Base-by-base conservation (phyloP, 2,113 vertebrate genomes). In the Hippocampus comes region DNA sequence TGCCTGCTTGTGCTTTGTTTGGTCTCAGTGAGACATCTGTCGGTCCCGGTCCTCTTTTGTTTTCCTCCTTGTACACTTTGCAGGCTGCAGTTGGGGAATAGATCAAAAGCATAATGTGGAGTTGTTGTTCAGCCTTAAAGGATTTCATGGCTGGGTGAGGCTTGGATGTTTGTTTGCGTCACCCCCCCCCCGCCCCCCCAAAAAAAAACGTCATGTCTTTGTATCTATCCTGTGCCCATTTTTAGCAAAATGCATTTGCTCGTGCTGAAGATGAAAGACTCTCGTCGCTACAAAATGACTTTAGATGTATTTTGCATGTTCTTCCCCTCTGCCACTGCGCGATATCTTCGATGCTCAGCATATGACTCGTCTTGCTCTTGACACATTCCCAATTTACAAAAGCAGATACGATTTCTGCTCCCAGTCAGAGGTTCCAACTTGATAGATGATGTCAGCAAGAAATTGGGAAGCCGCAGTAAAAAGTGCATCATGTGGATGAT, bases 41-140 rank as follows among this genome's bases (percentile, higher is more conserved):
- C 85, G 79, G 88, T 88, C 84, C 84, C 75, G 75, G 80, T 88
- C 79, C 83, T 86, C 86, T 87, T 88, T 89, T 89, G 86, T 91
- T 90, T 90, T 90, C 82, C 86, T 88, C 88, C 72, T 74, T 87
- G 82, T 88, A 86, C 87, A 85, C 83, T 89, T 89, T 87, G 82
- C 86, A 82, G 82, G 78, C 83, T 90, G 89, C 78, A 90, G 89
- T 89, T 89, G 83, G 90, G 89, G 88, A 90, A 91, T 91, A 90
- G 90, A 91, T 91, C 89, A 91, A 89, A 91, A 84, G 89, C 81
- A 83, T 81, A 87, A 87, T 85, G 88, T 89, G 88, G 88, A 89
- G 90, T 87, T 91, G 89, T 87, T 91, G 85, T 91, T 85, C 82
- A 87, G 86, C 86, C 88, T 88, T 89, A 89, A 77, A 85, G 88